Conservation (phyloP, 92 coral and sea anemone genomes). For the Siderastrea radians region DNA sequence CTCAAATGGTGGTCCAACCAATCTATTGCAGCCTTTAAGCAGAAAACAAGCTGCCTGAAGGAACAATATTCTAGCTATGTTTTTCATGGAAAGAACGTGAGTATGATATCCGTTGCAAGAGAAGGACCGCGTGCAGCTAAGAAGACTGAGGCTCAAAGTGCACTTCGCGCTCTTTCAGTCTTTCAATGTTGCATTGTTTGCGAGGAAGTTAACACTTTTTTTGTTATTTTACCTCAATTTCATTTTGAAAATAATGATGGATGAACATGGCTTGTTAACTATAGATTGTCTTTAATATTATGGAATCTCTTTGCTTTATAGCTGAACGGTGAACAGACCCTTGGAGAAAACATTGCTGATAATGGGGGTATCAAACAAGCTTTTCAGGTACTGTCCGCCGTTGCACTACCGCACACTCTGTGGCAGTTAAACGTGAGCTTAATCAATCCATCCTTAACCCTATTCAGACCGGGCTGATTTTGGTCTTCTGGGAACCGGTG, state of each 20-base stretch:
- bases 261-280: too few relatives aligned
- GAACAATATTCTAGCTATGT: conserved; percentile 78
- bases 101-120: background rate
- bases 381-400: conserved; percentile 63
- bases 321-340: conserved; percentile 85
- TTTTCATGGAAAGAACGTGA: conserved; percentile 86
- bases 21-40: conserved; percentile 82
- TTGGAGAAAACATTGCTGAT: conserved; percentile 93
- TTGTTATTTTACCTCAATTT: too few relatives aligned
- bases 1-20: conserved; percentile 93
- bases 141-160: too few relatives aligned
- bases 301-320: conserved; percentile 6
- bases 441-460: background rate
- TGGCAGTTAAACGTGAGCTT: too few relatives aligned
- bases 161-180: too few relatives aligned
- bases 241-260: too few relatives aligned
- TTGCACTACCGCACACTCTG: too few relatives aligned
- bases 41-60: conserved; percentile 81
- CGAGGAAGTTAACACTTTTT: too few relatives aligned
- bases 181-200: too few relatives aligned
- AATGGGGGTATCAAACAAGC: conserved; percentile 94
- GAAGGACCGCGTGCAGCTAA: too few relatives aligned
- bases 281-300: background rate
- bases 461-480: too few relatives aligned
- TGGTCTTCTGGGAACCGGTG: too few relatives aligned